Evolutionary conservation across 2,888 invertebrate species (phyloP).

Genomic region (Ischnus inquisitorius): DNA sequence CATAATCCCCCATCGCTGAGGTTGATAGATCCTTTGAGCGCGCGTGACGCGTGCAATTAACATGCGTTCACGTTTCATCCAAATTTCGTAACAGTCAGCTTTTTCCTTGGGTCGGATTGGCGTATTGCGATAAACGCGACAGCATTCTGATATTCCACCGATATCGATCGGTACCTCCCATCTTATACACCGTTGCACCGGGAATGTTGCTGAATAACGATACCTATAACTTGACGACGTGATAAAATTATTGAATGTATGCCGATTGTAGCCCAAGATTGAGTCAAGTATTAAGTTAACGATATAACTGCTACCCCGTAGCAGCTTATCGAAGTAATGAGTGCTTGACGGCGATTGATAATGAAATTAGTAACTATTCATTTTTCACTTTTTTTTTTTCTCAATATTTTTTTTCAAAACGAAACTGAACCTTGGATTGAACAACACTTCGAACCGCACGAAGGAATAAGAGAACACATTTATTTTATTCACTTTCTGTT

Average conservation of each 20-base stretch:
- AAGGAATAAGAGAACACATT: too few relatives aligned
- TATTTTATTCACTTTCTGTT: too few relatives aligned
- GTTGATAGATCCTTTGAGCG: background rate
- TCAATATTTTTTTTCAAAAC: too few relatives aligned
- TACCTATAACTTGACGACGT: conserved; percentile 78
- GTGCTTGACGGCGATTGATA: conserved; percentile 71
- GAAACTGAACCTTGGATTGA: too few relatives aligned
- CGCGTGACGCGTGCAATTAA: background rate
- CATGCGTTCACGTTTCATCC: background rate
- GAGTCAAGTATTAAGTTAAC: conserved; percentile 47
- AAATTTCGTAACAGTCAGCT: conserved; percentile 23
- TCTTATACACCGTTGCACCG: conserved; percentile 77
- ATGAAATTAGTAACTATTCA: too few relatives aligned
- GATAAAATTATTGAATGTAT: conserved; percentile 71
- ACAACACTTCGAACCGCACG: too few relatives aligned
- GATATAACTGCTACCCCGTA: conserved; percentile 39
- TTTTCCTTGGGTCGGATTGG: background rate
- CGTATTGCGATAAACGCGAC: conserved; percentile 9
- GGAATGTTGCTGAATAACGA: conserved; percentile 78
- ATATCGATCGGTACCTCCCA: conserved; percentile 63
- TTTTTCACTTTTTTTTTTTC: too few relatives aligned
- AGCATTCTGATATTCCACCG: background rate
- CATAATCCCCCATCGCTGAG: conserved; percentile 13
- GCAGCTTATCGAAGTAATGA: conserved; percentile 43
- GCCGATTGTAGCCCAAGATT: conserved; percentile 39